Evolutionary conservation across 37 sponge, comb jelly and placozoan species (phyloP).

Genomic region (Ephydatia muelleri): DNA sequence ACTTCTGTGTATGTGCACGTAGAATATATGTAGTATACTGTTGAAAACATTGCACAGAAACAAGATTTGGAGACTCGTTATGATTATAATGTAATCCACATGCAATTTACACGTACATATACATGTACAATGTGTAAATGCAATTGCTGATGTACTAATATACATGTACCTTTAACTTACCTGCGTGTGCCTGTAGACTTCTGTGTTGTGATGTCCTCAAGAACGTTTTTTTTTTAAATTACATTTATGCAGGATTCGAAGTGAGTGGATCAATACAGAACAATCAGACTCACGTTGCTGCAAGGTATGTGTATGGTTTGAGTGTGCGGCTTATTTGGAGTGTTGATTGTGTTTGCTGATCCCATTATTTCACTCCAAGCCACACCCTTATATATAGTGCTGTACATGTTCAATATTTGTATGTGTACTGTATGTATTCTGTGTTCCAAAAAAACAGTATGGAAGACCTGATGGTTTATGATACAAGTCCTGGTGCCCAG

Average conservation of each 20-base stretch:
- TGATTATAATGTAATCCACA: too few relatives aligned
- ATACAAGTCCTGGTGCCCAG: constrained; percentile 4
- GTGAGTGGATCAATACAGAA: constrained; percentile 7
- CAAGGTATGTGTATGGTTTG: constrained; percentile 10
- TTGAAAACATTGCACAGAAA: too few relatives aligned
- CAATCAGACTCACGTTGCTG: background rate
- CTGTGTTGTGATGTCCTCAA: too few relatives aligned
- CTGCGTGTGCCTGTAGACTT: too few relatives aligned
- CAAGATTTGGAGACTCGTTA: too few relatives aligned
- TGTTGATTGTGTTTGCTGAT: background rate
- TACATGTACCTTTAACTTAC: too few relatives aligned
- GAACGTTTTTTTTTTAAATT: background rate
- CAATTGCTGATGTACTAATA: too few relatives aligned
- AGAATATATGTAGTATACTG: too few relatives aligned
- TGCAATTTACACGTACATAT: too few relatives aligned
- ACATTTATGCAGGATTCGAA: constrained; percentile 4
- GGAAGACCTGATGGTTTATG: constrained; percentile 33
- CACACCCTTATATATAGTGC: background rate
- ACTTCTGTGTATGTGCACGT: too few relatives aligned
- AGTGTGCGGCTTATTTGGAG: background rate
- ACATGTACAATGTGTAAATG: too few relatives aligned
- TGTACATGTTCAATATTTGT: background rate
- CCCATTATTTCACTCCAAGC: background rate
- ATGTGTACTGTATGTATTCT: background rate
- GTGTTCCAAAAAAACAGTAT: constrained; percentile 11